These are phyloP conservation scores for Thymelicus sylvestris DNA, from an alignment of 2,888 invertebrate species.

Conservation along the genomic window DNA sequence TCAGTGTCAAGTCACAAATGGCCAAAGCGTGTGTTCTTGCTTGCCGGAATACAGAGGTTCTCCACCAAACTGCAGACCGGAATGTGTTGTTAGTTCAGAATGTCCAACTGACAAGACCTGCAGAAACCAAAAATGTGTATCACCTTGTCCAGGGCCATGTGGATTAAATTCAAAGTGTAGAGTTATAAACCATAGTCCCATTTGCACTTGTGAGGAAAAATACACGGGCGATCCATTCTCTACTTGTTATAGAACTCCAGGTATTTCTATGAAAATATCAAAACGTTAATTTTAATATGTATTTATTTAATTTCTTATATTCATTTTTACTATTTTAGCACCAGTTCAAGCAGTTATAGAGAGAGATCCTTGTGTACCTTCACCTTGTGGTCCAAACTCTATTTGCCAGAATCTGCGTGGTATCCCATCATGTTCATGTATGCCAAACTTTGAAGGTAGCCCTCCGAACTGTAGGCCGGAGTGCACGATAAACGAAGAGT, in stretches of 20 bases:
- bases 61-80: conserved; percentile 89
- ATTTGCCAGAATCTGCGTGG: conserved; percentile 84
- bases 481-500: conserved; percentile 88
- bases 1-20: conserved; percentile 84
- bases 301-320: conserved; percentile 16
- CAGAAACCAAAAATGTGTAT: conserved; percentile 87
- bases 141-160: conserved; percentile 90
- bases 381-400: conserved; percentile 88
- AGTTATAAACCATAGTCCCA: conserved; percentile 89
- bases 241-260: conserved; percentile 83
- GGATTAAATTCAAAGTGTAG: conserved; percentile 88
- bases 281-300: too few relatives aligned
- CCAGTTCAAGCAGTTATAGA: conserved; percentile 59
- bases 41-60: conserved; percentile 87
- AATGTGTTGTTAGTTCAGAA: conserved; percentile 89
- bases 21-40: conserved; percentile 89
- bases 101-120: conserved; percentile 87
- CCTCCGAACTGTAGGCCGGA: conserved; percentile 89
- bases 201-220: conserved; percentile 87
- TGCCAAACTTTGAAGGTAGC: conserved; percentile 85
- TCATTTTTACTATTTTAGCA: conserved; percentile 52
- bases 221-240: conserved; percentile 87
- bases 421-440: conserved; percentile 86
- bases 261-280: conserved; percentile 50
- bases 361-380: conserved; percentile 87